phyloP scores from a whole-genome alignment of 2,888 invertebrate species.

The Buathra laborator region DNA sequence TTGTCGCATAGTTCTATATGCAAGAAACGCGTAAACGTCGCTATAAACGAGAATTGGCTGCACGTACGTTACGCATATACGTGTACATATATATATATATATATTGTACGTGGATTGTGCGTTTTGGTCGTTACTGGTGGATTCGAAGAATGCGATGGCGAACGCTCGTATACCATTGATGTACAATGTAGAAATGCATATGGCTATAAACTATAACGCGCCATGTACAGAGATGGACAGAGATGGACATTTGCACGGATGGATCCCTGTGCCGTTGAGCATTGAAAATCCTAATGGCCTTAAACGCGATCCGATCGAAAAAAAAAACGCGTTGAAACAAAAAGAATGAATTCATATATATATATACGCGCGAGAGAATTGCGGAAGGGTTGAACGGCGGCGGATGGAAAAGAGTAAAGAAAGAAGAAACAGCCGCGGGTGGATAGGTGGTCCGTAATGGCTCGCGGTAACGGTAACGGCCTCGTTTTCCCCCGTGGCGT shows the following conservation, averaged over 20 bases:
- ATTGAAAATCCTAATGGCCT: conserved; percentile 40
- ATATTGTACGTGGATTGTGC: conserved; percentile 24
- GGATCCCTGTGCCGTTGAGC: conserved; percentile 13
- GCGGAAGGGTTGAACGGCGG: conserved; percentile 12
- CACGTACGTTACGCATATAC: conserved; percentile 32
- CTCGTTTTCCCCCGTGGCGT: conserved; percentile 58
- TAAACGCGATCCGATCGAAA: conserved; percentile 42
- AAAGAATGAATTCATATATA: neutral
- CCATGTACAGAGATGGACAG: conserved; percentile 20
- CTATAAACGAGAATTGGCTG: conserved; percentile 64
- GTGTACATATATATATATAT: neutral
- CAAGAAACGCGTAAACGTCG: conserved; percentile 58
- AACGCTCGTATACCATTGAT: conserved; percentile 14
- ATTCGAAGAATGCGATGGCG: conserved; percentile 49
- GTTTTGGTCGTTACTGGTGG: conserved; percentile 58
- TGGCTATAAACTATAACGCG: conserved; percentile 36
- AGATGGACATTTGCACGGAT: conserved; percentile 39
- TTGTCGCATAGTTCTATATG: conserved; percentile 45
- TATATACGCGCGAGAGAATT: neutral
- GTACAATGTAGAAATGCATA: conserved; percentile 27
- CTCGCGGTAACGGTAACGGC: conserved; percentile 62
- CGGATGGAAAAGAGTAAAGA: conserved; percentile 38
- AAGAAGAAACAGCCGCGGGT: conserved; percentile 34
- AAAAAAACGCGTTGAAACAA: neutral
- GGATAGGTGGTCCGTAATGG: conserved; percentile 60